phyloP scores from a whole-genome alignment of 2,888 invertebrate species.

The Dendrolimus pini region DNA sequence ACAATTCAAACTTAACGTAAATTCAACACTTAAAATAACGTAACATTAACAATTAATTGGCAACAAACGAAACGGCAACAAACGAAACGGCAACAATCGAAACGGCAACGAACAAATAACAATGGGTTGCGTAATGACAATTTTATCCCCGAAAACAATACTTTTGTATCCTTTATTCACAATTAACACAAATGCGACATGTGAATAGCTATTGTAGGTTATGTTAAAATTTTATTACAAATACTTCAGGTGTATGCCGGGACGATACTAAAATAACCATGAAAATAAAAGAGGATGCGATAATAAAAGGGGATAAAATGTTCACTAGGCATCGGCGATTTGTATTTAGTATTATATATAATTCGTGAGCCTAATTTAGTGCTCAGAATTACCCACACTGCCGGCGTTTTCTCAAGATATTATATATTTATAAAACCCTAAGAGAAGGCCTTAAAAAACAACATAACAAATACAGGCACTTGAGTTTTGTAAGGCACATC shows the following conservation, averaged over 20 bases:
- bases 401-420: slow-evolving; percentile 30
- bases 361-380: background rate
- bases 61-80: slow-evolving; percentile 22
- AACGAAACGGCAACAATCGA: slow-evolving; percentile 19
- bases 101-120: slow-evolving; percentile 16
- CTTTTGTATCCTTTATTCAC: slow-evolving; percentile 13
- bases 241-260: slow-evolving; percentile 5
- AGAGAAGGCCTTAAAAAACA: slow-evolving; percentile 29
- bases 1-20: slow-evolving; percentile 64
- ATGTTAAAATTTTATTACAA: slow-evolving; percentile 19
- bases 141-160: slow-evolving; percentile 40
- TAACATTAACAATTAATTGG: slow-evolving; percentile 48
- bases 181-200: slow-evolving; percentile 10
- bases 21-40: slow-evolving; percentile 63
- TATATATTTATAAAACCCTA: slow-evolving; percentile 28
- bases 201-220: slow-evolving; percentile 13
- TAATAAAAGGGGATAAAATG: slow-evolving; percentile 42
- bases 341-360: background rate
- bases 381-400: background rate
- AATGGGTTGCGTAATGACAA: slow-evolving; percentile 43
- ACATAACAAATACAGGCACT: slow-evolving; percentile 42
- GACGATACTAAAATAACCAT: slow-evolving; percentile 7
- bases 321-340: slow-evolving; percentile 24
- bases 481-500: slow-evolving; percentile 55
- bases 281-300: slow-evolving; percentile 6